Conservation (phyloP, 2,797 vertebrate genomes). For the Enteromius argenteus region DNA sequence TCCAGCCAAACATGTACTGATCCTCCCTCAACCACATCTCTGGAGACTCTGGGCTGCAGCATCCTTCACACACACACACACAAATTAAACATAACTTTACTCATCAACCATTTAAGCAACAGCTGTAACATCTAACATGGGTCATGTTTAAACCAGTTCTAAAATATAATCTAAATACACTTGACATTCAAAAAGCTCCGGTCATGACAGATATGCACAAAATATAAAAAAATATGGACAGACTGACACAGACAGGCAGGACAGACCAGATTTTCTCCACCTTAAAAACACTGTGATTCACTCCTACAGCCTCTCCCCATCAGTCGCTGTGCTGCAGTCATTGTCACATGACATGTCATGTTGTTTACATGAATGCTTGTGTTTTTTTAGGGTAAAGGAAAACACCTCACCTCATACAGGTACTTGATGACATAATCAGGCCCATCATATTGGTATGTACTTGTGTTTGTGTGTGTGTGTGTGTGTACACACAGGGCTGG, state of each 20-base stretch:
- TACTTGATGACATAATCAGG: background rate
- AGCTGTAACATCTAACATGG: background rate
- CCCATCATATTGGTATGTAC: background rate
- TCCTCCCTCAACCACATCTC: constrained; percentile 77
- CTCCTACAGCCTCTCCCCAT: constrained; percentile 44
- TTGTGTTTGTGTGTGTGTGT: background rate
- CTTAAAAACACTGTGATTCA: constrained; percentile 49
- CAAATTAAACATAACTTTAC: background rate
- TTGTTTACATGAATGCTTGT: constrained; percentile 1
- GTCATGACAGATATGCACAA: constrained; percentile 11
- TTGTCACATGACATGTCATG: constrained; percentile 48
- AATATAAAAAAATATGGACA: constrained; percentile 30
- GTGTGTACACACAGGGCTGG: background rate
- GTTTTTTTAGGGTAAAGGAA: constrained; percentile 14
- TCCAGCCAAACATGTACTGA: constrained; percentile 83
- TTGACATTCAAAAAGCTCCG: background rate
- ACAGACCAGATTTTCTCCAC: constrained; percentile 68
- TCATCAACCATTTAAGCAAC: background rate
- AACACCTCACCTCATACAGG: background rate
- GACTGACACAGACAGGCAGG: constrained; percentile 64
- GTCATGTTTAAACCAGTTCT: constrained; percentile 25
- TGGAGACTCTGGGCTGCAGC: constrained; percentile 72
- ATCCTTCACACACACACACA: constrained; percentile 68
- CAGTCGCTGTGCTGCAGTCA: constrained; percentile 48
- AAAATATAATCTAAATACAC: background rate